Evolutionary conservation across 2,888 invertebrate species (phyloP).

Genomic region (Hirtodrosophila cameraria): DNA sequence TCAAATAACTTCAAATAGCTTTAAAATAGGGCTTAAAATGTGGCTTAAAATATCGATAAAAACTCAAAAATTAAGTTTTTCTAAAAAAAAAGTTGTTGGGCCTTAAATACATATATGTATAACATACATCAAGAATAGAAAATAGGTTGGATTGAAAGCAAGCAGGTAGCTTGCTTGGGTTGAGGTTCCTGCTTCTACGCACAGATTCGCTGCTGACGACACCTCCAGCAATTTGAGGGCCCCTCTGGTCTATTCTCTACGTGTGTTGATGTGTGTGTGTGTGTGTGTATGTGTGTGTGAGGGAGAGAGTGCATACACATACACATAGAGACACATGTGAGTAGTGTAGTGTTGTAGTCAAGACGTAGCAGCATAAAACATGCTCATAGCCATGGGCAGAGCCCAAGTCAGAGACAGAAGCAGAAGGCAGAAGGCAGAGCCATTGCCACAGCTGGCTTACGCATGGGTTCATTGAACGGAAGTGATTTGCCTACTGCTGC

Average conservation of each 20-base stretch:
- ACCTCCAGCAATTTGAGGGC: constrained; percentile 36
- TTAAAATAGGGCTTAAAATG: no score
- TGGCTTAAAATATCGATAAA: no score
- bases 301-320: background rate
- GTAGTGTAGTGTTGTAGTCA: constrained; percentile 58
- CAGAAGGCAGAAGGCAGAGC: constrained; percentile 50
- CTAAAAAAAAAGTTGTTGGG: no score
- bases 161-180: constrained; percentile 5
- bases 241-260: constrained; percentile 7
- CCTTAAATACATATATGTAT: no score
- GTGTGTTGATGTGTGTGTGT: constrained; percentile 17
- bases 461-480: constrained; percentile 83
- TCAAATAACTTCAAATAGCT: no score
- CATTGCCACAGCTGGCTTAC: constrained; percentile 74
- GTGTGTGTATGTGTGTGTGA: constrained; percentile 17
- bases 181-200: constrained; percentile 12
- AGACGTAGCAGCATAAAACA: constrained; percentile 44
- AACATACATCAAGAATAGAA: no score
- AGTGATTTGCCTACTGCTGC: constrained; percentile 80
- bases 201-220: constrained; percentile 51
- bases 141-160: constrained; percentile 1
- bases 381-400: constrained; percentile 49
- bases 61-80: no score
- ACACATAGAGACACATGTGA: constrained; percentile 36
- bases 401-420: constrained; percentile 16